These are phyloP conservation scores for Solenodon paradoxus DNA, from an alignment of 2,113 vertebrate species.

Conservation along the genomic window DNA sequence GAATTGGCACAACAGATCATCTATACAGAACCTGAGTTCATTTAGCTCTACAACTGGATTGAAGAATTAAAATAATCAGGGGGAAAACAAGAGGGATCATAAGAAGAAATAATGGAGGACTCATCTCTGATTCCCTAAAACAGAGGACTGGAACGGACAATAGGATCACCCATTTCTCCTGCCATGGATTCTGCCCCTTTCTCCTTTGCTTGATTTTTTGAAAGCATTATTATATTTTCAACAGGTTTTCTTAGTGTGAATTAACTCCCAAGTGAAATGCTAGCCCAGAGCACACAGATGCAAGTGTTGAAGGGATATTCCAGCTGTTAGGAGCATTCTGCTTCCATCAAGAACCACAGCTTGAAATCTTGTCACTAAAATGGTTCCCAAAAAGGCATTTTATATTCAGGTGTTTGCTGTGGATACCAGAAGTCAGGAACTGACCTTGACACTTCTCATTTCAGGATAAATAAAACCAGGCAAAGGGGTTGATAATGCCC, in stretches of 20 bases:
- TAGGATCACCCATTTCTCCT: background rate
- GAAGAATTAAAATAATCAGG: background rate
- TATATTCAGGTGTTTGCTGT: conserved; percentile 28
- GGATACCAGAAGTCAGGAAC: background rate
- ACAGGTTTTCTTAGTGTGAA: background rate
- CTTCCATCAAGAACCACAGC: background rate
- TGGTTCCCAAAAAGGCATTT: background rate
- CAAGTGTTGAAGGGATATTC: background rate
- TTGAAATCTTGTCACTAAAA: conserved; percentile 13
- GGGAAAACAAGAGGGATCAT: background rate
- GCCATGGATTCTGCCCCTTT: background rate
- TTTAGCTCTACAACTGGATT: background rate
- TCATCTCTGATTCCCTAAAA: background rate
- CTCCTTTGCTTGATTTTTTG: background rate
- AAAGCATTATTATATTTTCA: conserved; percentile 15
- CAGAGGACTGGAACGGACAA: background rate
- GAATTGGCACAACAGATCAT: background rate
- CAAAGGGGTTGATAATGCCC: background rate
- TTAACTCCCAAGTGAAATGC: background rate
- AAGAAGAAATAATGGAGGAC: background rate
- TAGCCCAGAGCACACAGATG: background rate
- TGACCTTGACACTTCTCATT: conserved; percentile 14
- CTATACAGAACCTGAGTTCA: background rate
- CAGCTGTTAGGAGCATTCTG: background rate
- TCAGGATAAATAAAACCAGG: background rate